A percentile compares a stretch with the other conserved stretches of the same genome.
Conservation (phyloP, 2,797 vertebrate species). For the Rhadinocentrus ornatus region DNA sequence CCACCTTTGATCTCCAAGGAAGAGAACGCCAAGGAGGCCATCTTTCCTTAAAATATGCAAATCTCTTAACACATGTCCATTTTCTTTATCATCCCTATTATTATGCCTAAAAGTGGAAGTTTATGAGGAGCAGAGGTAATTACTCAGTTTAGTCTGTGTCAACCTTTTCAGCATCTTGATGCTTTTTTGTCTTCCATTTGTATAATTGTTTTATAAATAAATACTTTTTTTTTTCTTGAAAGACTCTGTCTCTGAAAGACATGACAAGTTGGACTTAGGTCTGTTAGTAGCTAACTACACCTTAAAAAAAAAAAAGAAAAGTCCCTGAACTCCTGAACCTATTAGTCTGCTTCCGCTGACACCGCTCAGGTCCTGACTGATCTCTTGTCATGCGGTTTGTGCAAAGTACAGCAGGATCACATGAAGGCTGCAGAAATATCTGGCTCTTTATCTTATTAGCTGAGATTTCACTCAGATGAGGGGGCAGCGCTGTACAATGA, state of each 20-base stretch:
- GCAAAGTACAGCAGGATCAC: constrained; percentile 62
- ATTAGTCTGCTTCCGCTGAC: constrained; percentile 30
- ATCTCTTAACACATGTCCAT: constrained; percentile 47
- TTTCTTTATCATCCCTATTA: constrained; percentile 28
- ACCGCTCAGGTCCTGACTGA: constrained; percentile 40
- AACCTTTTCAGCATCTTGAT: constrained; percentile 40
- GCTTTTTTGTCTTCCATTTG: constrained; percentile 55
- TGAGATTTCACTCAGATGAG: constrained; percentile 48
- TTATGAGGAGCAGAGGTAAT: constrained; percentile 24
- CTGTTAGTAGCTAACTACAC: constrained; percentile 26
- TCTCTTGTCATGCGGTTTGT: constrained; percentile 46
- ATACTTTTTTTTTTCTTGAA: constrained; percentile 14
- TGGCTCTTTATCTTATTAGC: constrained; percentile 68
- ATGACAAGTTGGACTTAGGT: constrained; percentile 45
- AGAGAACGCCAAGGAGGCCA: constrained; percentile 23
- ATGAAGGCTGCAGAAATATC: constrained; percentile 61
- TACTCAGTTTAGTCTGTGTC: constrained; percentile 31
- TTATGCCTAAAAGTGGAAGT: constrained; percentile 7
- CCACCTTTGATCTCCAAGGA: constrained; percentile 58
- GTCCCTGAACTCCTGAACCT: constrained; percentile 32
- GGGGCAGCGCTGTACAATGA: constrained; percentile 47
- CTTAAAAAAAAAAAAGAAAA: neutral
- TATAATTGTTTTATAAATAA: constrained; percentile 50
- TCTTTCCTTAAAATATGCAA: constrained; percentile 68
- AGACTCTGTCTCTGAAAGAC: no score